Base-by-base conservation (phyloP, 2,113 vertebrate species). In the Podarcis muralis region DNA sequence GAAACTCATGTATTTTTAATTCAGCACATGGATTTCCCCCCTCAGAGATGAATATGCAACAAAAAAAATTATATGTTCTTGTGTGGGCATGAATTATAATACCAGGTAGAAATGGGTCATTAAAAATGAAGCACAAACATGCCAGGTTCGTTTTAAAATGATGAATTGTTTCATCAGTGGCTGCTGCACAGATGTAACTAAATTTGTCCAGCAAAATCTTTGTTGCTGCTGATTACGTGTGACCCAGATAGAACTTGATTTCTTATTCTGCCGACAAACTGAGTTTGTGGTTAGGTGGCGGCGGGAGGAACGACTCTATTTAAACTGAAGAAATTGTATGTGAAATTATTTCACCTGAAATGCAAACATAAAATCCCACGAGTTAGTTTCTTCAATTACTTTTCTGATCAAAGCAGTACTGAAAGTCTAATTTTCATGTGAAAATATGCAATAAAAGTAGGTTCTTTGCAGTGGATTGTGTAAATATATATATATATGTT, bases 91-190 rank as follows among this genome's bases (percentile, higher is more conserved):
- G 4, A 40, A 76, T 66, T 76, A 62, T 62, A 85, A 88, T 59
- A 16, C 57, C 59, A 68, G 25, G 57, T 76, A 72, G 65, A 87
- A 87, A 87, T 59, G 66, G n/a, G 66, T 59, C 66, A 59, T 87
- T 53, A 76, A 68, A 82, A 81, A 57, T 72, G 48, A 81, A 81
- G 78, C 43, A 20, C 22, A 79, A 84, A 59, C 30, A 68, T 53
- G 59, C 23, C 81, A 77, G 76, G 65, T 83, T 83, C 80, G 76
- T 83, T 88, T 83, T 88, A 23, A 82, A 88, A 83, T 83, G 87
- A 76, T 82, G 71, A 82, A 65, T 83, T 83, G 37, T 48, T 86
- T 86, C 23, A 86, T 68, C 84, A 86, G 32, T 22, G 40, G 53
- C 32, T 85, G 48, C 53, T 76, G 37, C 37, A 37, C 8, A 35